Base-by-base conservation (phyloP, 1,140 invertebrate genomes). In the Anoplophora glabripennis region DNA sequence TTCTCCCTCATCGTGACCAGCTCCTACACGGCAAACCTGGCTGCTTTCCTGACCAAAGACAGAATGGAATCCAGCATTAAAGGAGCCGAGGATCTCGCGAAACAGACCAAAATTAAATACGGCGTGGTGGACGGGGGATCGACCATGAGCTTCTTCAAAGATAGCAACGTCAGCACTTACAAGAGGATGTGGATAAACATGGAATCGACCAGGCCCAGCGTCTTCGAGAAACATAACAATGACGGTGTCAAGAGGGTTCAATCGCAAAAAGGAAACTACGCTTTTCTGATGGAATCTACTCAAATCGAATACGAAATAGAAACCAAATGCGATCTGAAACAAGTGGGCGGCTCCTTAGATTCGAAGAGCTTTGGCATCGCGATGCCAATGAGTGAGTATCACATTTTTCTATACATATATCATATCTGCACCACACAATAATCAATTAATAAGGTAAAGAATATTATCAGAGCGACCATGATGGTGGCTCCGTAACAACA, bases 21-120 rank as follows among this genome's bases (percentile, higher is more conserved):
- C 7, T 96, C 93, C 0, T 98, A 98, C 73, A 98, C 95, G 0
- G 96, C 95, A 8, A 97, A 97, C 78, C 79, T 98, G 55, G 94
- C 96, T 4, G 96, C 96, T 8, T 98, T 96, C 66, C 78, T 99
- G 33, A 97, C 96, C 0, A 88, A 89, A 14, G 90, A 90, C 7
- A 80, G 89, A 35, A 87, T 94, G 79, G 87, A 89, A 3, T 84
- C 85, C 36, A 86, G 90, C 0, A 95, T 99, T n/a, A 86, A 90
- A 57, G 86, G 81, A 52, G 91, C 91, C 0, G 93, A 97, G 68
- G 93, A 96, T 72, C 79, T 98, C 11, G 89, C 92, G 0, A 88
- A 88, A 57, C 93, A 97, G 75, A 90, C 82, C 0, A 92, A 93
- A 74, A 90, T 97, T 40, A 87, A 93, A 70, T 98, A 96, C 73